Evolutionary conservation across 1,140 invertebrate genomes (phyloP).

Genomic region (Drosophila pseudoobscura): DNA sequence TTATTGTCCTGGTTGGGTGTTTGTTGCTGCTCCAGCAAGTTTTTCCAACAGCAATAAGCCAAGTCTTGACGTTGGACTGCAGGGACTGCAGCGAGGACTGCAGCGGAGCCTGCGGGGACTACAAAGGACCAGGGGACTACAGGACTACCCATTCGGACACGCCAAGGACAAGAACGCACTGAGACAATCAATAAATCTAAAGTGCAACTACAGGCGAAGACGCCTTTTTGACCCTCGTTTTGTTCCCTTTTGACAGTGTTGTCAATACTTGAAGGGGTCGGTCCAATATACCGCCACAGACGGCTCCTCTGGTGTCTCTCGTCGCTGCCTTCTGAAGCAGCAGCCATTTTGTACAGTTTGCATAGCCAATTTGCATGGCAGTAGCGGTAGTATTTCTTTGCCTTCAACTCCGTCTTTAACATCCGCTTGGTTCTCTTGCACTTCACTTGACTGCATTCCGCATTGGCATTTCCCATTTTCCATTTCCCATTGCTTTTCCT

Average conservation of each 20-base stretch:
- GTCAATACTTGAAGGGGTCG: conserved; percentile 49
- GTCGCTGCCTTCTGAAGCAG: conserved; percentile 64
- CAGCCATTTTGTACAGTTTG: conserved; percentile 71
- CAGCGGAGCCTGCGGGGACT: conserved; percentile 20
- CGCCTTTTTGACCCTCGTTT: conserved; percentile 12
- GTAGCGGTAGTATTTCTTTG: conserved; percentile 36
- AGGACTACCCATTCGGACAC: conserved; percentile 33
- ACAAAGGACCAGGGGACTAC: neutral
- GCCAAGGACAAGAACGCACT: conserved; percentile 53
- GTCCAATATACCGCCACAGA: neutral
- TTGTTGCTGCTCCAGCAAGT: conserved; percentile 44
- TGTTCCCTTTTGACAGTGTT: conserved; percentile 53
- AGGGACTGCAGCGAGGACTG: conserved; percentile 31
- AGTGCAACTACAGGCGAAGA: conserved; percentile 61
- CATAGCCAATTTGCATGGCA: conserved; percentile 71
- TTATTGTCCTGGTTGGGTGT: conserved; percentile 39
- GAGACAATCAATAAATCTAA: conserved; percentile 79
- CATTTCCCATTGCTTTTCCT: conserved; percentile 5
- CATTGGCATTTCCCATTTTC: conserved; percentile 33
- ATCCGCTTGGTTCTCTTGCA: conserved; percentile 34
- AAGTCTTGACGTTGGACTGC: conserved; percentile 28
- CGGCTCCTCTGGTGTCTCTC: conserved; percentile 11
- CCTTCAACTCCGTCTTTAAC: conserved; percentile 40
- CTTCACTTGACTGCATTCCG: conserved; percentile 71
- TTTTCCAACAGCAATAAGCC: conserved; percentile 60